Evolutionary conservation across 2,113 vertebrate genomes (phyloP).

Genomic region (Saccopteryx bilineata): DNA sequence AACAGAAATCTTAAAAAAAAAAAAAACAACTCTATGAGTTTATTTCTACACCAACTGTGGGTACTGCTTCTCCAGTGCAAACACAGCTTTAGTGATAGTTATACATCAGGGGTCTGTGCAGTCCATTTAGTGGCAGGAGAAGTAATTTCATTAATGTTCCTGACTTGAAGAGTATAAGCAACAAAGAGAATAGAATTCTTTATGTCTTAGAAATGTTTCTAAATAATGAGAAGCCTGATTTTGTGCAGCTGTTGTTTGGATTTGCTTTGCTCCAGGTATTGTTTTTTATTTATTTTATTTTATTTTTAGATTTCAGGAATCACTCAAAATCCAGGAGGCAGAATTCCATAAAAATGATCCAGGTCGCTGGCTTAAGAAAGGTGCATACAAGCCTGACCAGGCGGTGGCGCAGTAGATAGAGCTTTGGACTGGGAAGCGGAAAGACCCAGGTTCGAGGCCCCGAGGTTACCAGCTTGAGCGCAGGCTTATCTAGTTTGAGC

Average conservation of each 20-base stretch:
- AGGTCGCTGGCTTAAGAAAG: conserved; percentile 34
- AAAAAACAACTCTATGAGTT: background rate
- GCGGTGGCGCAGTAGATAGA: too few species aligned
- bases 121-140: background rate
- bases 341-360: conserved; percentile 42
- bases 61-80: background rate
- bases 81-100: background rate
- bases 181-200: conserved; percentile 35
- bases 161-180: conserved; percentile 29
- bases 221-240: conserved; percentile 64
- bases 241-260: conserved; percentile 65
- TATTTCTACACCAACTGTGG: background rate
- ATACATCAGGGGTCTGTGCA: background rate
- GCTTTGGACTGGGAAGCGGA: too few species aligned
- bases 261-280: background rate
- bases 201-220: conserved; percentile 54
- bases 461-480: too few species aligned
- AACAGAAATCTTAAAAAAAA: background rate
- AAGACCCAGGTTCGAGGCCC: too few species aligned
- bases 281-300: background rate
- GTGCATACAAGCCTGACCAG: too few species aligned
- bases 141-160: conserved; percentile 32
- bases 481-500: too few species aligned
- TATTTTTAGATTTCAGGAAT: conserved; percentile 54
- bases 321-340: conserved; percentile 10